These are phyloP conservation scores for Gambusia holbrooki DNA, from an alignment of 2,113 vertebrate species.

Conservation along the genomic window DNA sequence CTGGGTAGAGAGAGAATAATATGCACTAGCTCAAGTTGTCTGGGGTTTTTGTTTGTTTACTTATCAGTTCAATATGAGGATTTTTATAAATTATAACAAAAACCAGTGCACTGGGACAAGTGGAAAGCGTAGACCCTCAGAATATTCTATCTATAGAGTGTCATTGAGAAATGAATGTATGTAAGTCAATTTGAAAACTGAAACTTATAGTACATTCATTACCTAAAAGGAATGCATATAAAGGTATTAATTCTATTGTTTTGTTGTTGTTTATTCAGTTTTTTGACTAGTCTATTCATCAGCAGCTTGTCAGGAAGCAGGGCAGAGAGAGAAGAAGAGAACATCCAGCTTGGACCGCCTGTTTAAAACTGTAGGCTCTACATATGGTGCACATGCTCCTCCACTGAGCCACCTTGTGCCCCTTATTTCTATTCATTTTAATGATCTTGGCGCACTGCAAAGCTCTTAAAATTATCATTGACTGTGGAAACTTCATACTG, in stretches of 20 bases:
- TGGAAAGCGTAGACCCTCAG: neutral
- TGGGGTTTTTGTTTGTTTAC: neutral
- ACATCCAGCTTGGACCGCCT: too few species aligned
- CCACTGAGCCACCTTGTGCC: too few species aligned
- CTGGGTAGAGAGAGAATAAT: conserved; percentile 16
- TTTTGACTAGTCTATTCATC: too few species aligned
- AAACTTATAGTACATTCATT: neutral
- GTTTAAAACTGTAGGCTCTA: too few species aligned
- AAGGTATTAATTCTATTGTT: too few species aligned
- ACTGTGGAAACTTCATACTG: neutral
- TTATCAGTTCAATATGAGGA: neutral
- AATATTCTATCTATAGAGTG: neutral
- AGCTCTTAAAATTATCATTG: neutral
- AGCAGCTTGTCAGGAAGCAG: too few species aligned
- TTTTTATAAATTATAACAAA: neutral
- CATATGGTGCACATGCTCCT: too few species aligned
- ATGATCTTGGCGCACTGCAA: neutral
- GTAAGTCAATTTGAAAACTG: neutral
- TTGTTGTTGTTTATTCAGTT: too few species aligned
- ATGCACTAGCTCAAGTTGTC: neutral
- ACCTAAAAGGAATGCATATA: too few species aligned
- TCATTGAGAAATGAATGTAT: neutral
- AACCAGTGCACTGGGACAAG: neutral
- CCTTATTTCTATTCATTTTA: too few species aligned
- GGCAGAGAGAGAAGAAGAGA: too few species aligned